Conservation (phyloP, 1,140 invertebrate genomes). For the Galendromus occidentalis region DNA sequence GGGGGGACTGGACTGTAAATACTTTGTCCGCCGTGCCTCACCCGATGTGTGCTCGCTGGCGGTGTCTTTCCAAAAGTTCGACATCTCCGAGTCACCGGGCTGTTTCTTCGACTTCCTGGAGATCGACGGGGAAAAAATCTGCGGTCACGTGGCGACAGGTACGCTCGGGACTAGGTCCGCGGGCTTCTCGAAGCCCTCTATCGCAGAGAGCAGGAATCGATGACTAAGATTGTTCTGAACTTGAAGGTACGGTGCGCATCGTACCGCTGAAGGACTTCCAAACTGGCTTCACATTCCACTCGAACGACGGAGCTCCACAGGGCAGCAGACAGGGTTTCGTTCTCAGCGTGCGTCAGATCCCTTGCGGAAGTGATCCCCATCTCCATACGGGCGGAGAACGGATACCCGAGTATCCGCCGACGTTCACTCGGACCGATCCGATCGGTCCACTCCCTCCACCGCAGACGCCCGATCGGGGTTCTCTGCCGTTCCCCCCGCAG, state of each 20-base stretch:
- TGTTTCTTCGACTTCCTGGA: conserved; percentile 22
- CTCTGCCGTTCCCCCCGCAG: neutral
- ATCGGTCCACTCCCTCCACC: neutral
- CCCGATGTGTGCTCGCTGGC: conserved; percentile 18
- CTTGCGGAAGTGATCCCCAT: neutral
- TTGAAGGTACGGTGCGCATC: neutral
- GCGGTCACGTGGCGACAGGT: conserved; percentile 18
- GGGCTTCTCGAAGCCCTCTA: neutral
- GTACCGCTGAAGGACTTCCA: conserved; percentile 3
- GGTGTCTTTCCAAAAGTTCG: conserved; percentile 20
- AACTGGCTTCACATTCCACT: conserved; percentile 3
- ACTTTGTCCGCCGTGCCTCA: conserved; percentile 14
- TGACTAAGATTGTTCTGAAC: neutral
- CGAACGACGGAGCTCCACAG: neutral
- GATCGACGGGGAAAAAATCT: conserved; percentile 19
- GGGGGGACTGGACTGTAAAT: conserved; percentile 18
- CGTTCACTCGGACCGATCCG: neutral
- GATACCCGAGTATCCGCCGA: neutral
- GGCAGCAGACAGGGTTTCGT: conserved; percentile 1
- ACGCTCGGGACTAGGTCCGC: neutral
- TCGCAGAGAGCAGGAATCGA: neutral
- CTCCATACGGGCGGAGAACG: neutral
- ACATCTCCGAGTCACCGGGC: conserved; percentile 18
- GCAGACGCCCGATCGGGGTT: neutral
- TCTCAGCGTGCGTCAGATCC: neutral